phyloP scores from a whole-genome alignment of 2,888 invertebrate species.

The Chouioia cunea region DNA sequence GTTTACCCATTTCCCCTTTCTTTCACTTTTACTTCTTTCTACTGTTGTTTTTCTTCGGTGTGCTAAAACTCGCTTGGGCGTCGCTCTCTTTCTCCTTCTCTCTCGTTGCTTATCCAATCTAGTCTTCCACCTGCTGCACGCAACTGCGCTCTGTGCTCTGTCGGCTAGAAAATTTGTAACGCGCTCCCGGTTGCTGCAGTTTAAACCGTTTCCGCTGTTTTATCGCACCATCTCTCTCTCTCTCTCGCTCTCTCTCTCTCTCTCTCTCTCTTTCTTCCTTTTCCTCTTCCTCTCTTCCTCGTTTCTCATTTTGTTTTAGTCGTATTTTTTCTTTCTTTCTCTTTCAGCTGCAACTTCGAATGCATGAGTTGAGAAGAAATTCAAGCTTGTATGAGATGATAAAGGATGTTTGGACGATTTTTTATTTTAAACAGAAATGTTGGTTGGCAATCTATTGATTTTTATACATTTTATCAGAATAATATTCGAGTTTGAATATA shows the following conservation, averaged over 20 bases:
- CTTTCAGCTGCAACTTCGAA: neutral
- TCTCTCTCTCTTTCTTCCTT: neutral
- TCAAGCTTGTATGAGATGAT: too few species aligned
- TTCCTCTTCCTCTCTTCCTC: neutral
- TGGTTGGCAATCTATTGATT: too few species aligned
- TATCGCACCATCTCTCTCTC: constrained; percentile 4
- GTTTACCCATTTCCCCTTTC: too few species aligned
- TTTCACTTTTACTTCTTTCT: constrained; percentile 1
- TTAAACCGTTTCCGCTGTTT: constrained; percentile 48
- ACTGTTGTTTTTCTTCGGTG: neutral
- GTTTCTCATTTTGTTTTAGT: neutral
- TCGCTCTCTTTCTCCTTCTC: constrained; percentile 2
- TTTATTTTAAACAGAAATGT: too few species aligned
- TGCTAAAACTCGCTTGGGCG: neutral
- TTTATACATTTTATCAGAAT: too few species aligned
- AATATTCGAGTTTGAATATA: too few species aligned
- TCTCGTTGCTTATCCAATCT: constrained; percentile 56
- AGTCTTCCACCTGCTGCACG: constrained; percentile 56
- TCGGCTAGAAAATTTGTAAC: constrained; percentile 51
- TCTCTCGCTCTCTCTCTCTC: neutral
- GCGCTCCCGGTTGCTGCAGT: constrained; percentile 46
- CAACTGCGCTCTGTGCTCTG: constrained; percentile 47
- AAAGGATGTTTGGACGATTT: too few species aligned
- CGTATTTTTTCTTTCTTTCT: neutral
- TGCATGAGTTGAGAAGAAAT: neutral